Conservation (phyloP, 2,797 vertebrate genomes). For the Balearica regulorum region DNA sequence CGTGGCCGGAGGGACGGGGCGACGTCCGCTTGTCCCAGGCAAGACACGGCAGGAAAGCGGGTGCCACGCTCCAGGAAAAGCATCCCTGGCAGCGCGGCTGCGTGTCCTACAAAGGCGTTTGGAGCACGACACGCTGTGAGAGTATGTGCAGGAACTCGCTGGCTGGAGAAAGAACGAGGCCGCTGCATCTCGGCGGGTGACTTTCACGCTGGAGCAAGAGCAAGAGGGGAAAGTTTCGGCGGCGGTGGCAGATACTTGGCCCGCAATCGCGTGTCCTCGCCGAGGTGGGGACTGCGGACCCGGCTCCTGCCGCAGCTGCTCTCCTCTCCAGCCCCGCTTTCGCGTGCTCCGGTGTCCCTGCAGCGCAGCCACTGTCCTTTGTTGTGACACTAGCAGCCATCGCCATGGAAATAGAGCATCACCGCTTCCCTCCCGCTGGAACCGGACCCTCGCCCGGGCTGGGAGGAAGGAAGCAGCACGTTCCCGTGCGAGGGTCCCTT, state of each 20-base stretch:
- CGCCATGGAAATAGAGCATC: neutral
- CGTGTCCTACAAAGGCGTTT: neutral
- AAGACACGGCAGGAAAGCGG: neutral
- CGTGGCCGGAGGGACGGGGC: accelerated
- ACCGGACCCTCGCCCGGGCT: accelerated
- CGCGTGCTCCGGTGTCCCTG: neutral
- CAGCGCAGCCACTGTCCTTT: neutral
- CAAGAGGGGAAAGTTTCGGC: neutral
- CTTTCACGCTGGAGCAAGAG: neutral
- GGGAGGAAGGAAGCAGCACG: neutral
- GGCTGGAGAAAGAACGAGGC: neutral
- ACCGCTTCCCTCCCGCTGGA: accelerated
- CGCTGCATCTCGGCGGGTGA: neutral
- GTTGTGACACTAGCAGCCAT: neutral
- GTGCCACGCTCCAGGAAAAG: neutral
- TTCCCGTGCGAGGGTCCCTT: accelerated
- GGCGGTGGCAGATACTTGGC: neutral
- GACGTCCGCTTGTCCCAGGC: neutral
- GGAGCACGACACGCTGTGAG: neutral
- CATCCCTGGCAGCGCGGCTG: neutral
- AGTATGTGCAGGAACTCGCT: neutral
- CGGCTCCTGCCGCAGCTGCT: neutral
- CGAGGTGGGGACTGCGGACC: neutral
- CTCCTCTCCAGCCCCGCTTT: neutral
- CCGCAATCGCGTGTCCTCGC: accelerated